A percentile compares a stretch with the other conserved stretches of the same genome.
Conservation (phyloP, 2,113 vertebrate genomes). For the Litocranius walleri region DNA sequence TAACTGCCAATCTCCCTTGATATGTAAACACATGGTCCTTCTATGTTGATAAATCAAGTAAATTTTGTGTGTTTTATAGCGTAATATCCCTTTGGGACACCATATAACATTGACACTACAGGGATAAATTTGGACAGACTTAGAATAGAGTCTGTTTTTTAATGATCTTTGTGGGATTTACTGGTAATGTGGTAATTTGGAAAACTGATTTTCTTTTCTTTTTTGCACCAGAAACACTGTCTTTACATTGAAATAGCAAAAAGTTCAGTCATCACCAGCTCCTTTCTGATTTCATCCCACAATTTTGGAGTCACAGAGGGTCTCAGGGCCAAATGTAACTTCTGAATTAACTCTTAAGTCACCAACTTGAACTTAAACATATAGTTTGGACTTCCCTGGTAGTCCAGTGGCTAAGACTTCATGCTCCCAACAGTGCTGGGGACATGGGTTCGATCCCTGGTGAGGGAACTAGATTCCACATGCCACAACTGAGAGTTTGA, state of each 20-base stretch:
- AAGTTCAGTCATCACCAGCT: background rate
- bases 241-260: conserved; percentile 15
- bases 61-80: conserved; percentile 49
- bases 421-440: background rate
- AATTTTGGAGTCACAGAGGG: background rate
- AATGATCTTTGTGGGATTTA: conserved; percentile 41
- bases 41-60: conserved; percentile 46
- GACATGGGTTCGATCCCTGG: background rate
- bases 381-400: background rate
- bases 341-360: conserved; percentile 13
- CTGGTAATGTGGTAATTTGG: conserved; percentile 55
- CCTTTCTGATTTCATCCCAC: background rate
- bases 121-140: conserved; percentile 48
- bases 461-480: background rate
- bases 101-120: conserved; percentile 33
- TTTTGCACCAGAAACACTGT: conserved; percentile 13
- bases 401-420: background rate
- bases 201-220: conserved; percentile 18
- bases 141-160: conserved; percentile 37
- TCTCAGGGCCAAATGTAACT: background rate
- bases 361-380: background rate
- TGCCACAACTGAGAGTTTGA: background rate
- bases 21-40: conserved; percentile 36
- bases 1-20: conserved; percentile 19
- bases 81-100: conserved; percentile 13